Evolutionary conservation across 2,113 vertebrate genomes (phyloP).

Genomic region (Phainopepla nitens): DNA sequence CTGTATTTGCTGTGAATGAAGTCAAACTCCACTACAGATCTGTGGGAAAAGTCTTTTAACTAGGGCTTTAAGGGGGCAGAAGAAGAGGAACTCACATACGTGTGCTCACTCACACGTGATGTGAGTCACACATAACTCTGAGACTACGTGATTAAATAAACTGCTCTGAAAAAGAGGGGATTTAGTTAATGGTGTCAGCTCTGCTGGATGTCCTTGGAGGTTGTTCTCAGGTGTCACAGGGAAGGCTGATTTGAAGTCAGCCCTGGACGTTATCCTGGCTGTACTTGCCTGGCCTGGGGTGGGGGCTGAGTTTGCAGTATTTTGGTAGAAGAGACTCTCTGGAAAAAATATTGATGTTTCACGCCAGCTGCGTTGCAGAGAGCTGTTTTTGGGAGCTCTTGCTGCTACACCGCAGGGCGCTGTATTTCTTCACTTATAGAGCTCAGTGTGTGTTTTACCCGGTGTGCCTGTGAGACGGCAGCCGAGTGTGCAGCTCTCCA

Average conservation of each 20-base stretch:
- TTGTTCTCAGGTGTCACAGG: neutral
- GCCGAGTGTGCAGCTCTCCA: neutral
- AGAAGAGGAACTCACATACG: neutral
- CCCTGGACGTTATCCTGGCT: neutral
- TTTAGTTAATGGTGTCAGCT: neutral
- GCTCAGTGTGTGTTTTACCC: neutral
- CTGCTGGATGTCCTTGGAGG: neutral
- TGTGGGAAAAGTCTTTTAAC: neutral
- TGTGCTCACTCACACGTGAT: neutral
- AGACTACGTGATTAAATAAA: neutral
- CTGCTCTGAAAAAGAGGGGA: neutral
- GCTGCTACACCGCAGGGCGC: neutral
- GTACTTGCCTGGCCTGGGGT: accelerated
- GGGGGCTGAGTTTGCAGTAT: neutral
- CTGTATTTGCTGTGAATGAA: neutral
- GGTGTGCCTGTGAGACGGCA: neutral
- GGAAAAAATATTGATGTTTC: neutral
- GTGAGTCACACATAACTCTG: neutral
- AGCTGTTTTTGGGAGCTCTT: neutral
- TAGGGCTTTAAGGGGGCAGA: neutral
- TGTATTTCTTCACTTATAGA: neutral
- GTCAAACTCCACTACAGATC: neutral
- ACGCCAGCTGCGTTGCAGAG: neutral
- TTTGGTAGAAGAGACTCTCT: neutral
- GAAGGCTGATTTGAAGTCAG: neutral